Conservation (phyloP, 2,888 invertebrate species). For the Ochropleura leucogaster region DNA sequence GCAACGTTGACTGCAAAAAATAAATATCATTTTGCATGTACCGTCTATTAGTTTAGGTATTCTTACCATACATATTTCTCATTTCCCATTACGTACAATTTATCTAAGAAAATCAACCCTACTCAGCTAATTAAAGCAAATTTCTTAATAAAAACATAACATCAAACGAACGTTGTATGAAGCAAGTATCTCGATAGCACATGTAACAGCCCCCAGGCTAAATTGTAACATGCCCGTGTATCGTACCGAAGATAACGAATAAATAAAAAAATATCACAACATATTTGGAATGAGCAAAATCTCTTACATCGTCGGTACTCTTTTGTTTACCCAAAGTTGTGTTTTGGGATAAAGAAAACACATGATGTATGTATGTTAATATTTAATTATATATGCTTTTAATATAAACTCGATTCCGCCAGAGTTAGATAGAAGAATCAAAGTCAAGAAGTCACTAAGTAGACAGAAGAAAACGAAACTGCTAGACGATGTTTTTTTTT, state of each 20-base stretch:
- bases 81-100: neutral
- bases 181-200: conserved; percentile 39
- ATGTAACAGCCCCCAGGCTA: conserved; percentile 49
- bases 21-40: too few relatives aligned
- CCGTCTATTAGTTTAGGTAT: neutral
- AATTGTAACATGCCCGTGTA: conserved; percentile 55
- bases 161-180: conserved; percentile 33
- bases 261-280: conserved; percentile 48
- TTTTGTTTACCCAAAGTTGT: conserved; percentile 39
- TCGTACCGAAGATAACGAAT: conserved; percentile 41
- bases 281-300: conserved; percentile 43
- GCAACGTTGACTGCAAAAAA: neutral
- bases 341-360: conserved; percentile 10
- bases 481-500: neutral
- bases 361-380: neutral
- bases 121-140: conserved; percentile 52
- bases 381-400: conserved; percentile 20
- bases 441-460: neutral
- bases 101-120: conserved; percentile 12
- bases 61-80: neutral
- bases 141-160: conserved; percentile 43
- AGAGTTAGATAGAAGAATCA: neutral
- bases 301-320: conserved; percentile 13
- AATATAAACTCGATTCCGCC: neutral
- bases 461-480: neutral